These are phyloP conservation scores for Cordylochernes scorpioides DNA, from an alignment of 2,888 invertebrate species.

Conservation along the genomic window DNA sequence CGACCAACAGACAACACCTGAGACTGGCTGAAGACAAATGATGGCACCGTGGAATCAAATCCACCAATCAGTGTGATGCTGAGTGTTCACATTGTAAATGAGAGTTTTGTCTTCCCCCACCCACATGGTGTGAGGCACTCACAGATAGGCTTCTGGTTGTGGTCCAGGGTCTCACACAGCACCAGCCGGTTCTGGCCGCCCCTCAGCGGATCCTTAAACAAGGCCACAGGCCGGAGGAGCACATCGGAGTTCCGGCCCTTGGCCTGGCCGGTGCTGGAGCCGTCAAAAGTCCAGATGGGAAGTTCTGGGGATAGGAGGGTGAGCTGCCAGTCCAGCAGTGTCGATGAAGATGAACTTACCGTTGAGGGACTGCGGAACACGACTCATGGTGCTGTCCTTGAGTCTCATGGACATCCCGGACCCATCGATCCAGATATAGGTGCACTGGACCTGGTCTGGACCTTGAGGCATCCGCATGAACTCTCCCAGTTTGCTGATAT, in stretches of 20 bases:
- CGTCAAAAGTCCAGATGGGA: constrained; percentile 79
- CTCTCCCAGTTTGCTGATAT: too few relatives aligned
- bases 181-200: constrained; percentile 25
- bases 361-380: constrained; percentile 39
- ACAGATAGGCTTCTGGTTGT: constrained; percentile 54
- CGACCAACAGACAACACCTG: too few relatives aligned
- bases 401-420: constrained; percentile 58
- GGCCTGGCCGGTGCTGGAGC: constrained; percentile 71
- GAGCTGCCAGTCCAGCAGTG: too few relatives aligned
- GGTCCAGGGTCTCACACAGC: constrained; percentile 35
- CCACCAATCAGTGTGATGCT: too few relatives aligned
- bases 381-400: constrained; percentile 63
- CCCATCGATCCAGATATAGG: constrained; percentile 85
- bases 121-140: too few relatives aligned
- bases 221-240: constrained; percentile 26
- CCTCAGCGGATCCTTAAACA: constrained; percentile 28
- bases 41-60: too few relatives aligned
- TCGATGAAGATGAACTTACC: too few relatives aligned
- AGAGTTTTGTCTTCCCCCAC: too few relatives aligned
- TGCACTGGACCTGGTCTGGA: constrained; percentile 47
- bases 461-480: constrained; percentile 52
- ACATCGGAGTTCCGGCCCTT: constrained; percentile 50
- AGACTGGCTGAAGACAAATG: too few relatives aligned
- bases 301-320: constrained; percentile 33
- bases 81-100: too few relatives aligned